phyloP scores from a whole-genome alignment of 1,140 invertebrate genomes.

The Sycophaga agraensis region DNA sequence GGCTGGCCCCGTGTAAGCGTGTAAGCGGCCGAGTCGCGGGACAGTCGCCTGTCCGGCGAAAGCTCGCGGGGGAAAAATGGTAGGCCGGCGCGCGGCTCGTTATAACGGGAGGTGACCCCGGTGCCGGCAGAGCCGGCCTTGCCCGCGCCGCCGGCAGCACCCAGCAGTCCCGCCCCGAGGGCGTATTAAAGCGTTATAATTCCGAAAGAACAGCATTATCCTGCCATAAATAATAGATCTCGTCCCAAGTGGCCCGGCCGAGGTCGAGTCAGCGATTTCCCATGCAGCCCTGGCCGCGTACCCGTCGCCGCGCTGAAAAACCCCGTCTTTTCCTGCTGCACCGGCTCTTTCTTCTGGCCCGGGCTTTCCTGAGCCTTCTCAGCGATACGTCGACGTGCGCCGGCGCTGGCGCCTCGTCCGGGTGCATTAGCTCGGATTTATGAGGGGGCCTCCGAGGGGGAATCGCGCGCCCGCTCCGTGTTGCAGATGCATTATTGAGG shows the following conservation, averaged over 20 bases:
- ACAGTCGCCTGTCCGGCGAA: too few relatives aligned
- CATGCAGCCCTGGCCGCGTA: background rate
- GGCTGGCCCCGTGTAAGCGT: too few relatives aligned
- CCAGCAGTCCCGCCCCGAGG: background rate
- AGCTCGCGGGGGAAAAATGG: too few relatives aligned
- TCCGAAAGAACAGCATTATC: conserved; percentile 21
- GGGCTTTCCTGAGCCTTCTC: background rate
- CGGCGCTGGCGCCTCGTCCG: too few relatives aligned
- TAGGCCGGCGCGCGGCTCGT: too few relatives aligned
- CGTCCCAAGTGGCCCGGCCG: background rate
- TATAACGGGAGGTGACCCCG: too few relatives aligned
- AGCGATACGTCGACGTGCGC: background rate
- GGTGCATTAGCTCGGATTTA: background rate
- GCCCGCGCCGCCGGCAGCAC: too few relatives aligned
- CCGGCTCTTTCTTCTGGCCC: background rate
- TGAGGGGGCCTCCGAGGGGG: too few relatives aligned
- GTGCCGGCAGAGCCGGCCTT: too few relatives aligned
- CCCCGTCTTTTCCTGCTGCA: background rate
- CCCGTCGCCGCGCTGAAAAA: too few relatives aligned
- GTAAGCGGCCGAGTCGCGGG: background rate
- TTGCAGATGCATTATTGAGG: too few relatives aligned
- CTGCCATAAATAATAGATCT: conserved; percentile 28
- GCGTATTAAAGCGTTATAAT: conserved; percentile 25
- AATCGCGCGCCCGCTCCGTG: background rate
- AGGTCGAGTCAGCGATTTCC: conserved; percentile 12